phyloP scores from a whole-genome alignment of 2,797 vertebrate genomes.

The Harpagifer antarcticus region DNA sequence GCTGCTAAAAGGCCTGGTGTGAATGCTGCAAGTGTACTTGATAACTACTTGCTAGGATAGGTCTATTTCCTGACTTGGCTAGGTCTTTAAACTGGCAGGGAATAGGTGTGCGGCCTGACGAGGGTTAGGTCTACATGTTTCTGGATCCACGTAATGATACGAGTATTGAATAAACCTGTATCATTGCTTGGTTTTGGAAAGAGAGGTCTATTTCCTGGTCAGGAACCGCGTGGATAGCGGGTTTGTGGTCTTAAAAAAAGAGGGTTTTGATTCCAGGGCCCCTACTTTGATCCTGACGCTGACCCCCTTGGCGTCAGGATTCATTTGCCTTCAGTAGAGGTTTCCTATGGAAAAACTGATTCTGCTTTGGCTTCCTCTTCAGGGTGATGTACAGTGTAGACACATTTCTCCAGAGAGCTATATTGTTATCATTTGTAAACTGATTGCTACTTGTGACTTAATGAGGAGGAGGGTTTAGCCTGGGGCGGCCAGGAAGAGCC shows the following conservation, averaged over 20 bases:
- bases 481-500: constrained; percentile 74
- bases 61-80: constrained; percentile 83
- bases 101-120: constrained; percentile 50
- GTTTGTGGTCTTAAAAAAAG: constrained; percentile 81
- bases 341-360: constrained; percentile 92
- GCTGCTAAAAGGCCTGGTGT: constrained; percentile 99
- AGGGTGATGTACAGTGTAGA: constrained; percentile 90
- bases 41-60: constrained; percentile 86
- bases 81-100: constrained; percentile 62
- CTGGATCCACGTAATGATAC: constrained; percentile 65
- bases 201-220: constrained; percentile 67
- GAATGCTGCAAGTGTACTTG: constrained; percentile 99
- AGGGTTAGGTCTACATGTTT: constrained; percentile 53
- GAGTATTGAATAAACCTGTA: constrained; percentile 27
- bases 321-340: constrained; percentile 90
- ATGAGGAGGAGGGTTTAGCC: constrained; percentile 78
- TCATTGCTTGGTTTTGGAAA: constrained; percentile 66
- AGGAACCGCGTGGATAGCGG: constrained; percentile 42
- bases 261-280: constrained; percentile 83
- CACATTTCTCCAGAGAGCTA: constrained; percentile 87
- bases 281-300: constrained; percentile 82
- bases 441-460: constrained; percentile 87
- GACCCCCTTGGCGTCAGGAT: constrained; percentile 82
- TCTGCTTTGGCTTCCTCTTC: constrained; percentile 90
- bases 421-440: constrained; percentile 88